phyloP scores from a whole-genome alignment of 2,888 invertebrate genomes.

The Hermaeophaga mercurialis region DNA sequence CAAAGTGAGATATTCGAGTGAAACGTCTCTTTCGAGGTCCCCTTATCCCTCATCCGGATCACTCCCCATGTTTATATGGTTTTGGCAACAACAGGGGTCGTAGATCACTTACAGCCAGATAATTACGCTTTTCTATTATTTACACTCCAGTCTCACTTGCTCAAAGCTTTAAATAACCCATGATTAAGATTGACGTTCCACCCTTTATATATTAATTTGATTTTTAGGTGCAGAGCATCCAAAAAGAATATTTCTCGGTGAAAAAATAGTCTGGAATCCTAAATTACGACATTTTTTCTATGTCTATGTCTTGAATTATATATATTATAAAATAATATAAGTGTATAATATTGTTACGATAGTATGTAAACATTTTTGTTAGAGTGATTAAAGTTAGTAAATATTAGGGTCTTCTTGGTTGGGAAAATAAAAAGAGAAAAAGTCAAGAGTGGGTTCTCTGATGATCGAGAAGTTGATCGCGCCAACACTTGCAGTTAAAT shows the following conservation, averaged over 20 bases:
- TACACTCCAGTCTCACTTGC: conserved; percentile 45
- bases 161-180: conserved; percentile 43
- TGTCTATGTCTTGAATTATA: not conserved
- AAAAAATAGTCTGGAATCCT: conserved; percentile 9
- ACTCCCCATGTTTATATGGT: conserved; percentile 46
- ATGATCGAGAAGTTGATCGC: too few relatives aligned
- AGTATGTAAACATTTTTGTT: too few relatives aligned
- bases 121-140: conserved; percentile 55
- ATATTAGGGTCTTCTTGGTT: too few relatives aligned
- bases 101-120: conserved; percentile 52
- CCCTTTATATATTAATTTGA: conserved; percentile 35
- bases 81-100: conserved; percentile 44
- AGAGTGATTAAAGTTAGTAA: too few relatives aligned
- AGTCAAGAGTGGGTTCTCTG: too few relatives aligned
- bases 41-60: conserved; percentile 22
- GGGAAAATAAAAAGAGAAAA: too few relatives aligned
- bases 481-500: too few relatives aligned
- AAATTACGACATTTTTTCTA: not conserved
- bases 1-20: not conserved
- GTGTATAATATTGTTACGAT: too few relatives aligned
- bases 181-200: conserved; percentile 43
- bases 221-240: conserved; percentile 21
- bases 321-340: too few relatives aligned
- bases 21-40: conserved; percentile 10
- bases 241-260: conserved; percentile 2